Percentiles rank a stretch among this genome's conserved stretches.
phyloP scores from a whole-genome alignment of 2,113 vertebrate species.

The Monopterus albus region DNA sequence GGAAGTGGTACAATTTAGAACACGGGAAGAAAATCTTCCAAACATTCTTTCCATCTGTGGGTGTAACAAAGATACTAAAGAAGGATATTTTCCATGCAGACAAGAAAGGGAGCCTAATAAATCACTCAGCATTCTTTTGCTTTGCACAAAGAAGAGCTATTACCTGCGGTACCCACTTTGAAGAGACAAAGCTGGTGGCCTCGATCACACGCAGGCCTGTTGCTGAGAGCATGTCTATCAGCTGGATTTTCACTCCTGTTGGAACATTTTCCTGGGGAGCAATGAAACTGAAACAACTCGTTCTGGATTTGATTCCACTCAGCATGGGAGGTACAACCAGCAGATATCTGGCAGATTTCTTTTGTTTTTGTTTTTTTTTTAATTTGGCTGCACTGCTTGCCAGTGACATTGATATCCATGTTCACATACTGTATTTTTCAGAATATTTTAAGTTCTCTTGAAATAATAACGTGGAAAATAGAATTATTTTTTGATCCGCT shows the following conservation, averaged over 20 bases:
- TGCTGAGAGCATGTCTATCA: constrained; percentile 92
- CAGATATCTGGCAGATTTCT: constrained; percentile 17
- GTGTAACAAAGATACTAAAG: constrained; percentile 23
- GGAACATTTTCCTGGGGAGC: constrained; percentile 88
- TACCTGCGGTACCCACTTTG: constrained; percentile 97
- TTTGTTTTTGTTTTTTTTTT: too few species aligned
- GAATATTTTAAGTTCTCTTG: not conserved
- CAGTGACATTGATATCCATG: constrained; percentile 13
- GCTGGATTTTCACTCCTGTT: constrained; percentile 91
- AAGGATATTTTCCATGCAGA: constrained; percentile 24
- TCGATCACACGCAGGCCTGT: constrained; percentile 92
- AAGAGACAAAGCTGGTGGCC: constrained; percentile 96
- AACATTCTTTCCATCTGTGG: constrained; percentile 19
- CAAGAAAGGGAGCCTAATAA: constrained; percentile 64
- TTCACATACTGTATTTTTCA: constrained; percentile 7
- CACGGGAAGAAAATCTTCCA: constrained; percentile 16
- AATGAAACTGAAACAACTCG: constrained; percentile 54
- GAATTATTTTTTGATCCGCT: constrained; percentile 26
- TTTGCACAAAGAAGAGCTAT: constrained; percentile 61
- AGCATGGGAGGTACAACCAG: constrained; percentile 27
- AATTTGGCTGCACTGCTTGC: not conserved
- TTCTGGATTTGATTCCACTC: constrained; percentile 54
- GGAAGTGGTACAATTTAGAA: constrained; percentile 30
- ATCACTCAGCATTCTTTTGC: constrained; percentile 66
- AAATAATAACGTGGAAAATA: constrained; percentile 19